Conservation (phyloP, 2,888 invertebrate species). For the Drosophila ezoana region DNA sequence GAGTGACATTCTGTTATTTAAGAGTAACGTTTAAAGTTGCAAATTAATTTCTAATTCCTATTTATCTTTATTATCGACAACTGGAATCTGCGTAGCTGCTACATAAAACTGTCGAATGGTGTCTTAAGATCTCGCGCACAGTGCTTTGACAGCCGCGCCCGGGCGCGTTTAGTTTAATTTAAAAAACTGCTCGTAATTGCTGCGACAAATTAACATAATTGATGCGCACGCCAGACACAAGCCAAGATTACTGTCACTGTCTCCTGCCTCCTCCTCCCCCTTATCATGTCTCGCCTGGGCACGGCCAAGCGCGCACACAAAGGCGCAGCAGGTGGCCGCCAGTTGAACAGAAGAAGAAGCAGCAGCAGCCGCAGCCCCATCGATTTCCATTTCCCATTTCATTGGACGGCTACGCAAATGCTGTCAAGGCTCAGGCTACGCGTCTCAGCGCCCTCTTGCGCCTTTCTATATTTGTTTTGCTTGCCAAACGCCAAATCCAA, state of each 20-base stretch:
- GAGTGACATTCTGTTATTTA: slow-evolving; percentile 12
- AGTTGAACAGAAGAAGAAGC: slow-evolving; percentile 8
- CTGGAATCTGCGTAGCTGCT: slow-evolving; percentile 31
- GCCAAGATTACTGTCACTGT: slow-evolving; percentile 38
- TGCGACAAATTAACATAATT: slow-evolving; percentile 75
- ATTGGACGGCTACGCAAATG: slow-evolving; percentile 29
- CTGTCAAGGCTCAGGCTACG: slow-evolving; percentile 48
- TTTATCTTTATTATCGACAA: slow-evolving; percentile 54
- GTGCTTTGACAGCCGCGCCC: slow-evolving; percentile 10
- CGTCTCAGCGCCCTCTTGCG: slow-evolving; percentile 21
- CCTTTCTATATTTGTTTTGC: slow-evolving; percentile 38
- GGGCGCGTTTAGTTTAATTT: slow-evolving; percentile 39
- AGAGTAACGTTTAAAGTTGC: neutral
- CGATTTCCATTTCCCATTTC: slow-evolving; percentile 58
- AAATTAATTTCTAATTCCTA: slow-evolving; percentile 12
- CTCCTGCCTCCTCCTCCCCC: neutral
- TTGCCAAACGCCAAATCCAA: slow-evolving; percentile 66
- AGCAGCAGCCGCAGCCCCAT: slow-evolving; percentile 47
- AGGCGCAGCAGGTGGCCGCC: slow-evolving; percentile 73
- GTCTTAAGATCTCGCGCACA: slow-evolving; percentile 25
- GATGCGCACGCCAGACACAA: slow-evolving; percentile 58
- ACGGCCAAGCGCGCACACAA: slow-evolving; percentile 36
- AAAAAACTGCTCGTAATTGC: slow-evolving; percentile 74
- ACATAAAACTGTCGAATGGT: slow-evolving; percentile 37
- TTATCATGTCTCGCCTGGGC: neutral